Evolutionary conservation across 2,888 invertebrate genomes (phyloP).

Genomic region (Archips crataeganus): DNA sequence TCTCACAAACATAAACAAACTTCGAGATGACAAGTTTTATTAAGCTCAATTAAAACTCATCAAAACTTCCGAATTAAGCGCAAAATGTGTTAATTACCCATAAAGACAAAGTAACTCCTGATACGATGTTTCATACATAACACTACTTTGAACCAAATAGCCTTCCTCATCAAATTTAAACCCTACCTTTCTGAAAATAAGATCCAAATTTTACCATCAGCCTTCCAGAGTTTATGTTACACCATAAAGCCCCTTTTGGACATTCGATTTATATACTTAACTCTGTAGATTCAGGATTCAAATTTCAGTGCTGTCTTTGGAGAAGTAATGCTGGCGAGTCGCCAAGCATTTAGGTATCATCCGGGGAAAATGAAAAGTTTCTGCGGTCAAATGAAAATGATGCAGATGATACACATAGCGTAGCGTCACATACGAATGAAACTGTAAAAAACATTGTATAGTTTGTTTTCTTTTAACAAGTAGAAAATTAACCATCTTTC

Average conservation of each 20-base stretch:
- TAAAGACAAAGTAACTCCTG: conserved; percentile 35
- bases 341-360: conserved; percentile 17
- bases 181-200: not conserved
- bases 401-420: conserved; percentile 4
- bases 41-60: conserved; percentile 32
- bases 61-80: conserved; percentile 36
- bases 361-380: conserved; percentile 18
- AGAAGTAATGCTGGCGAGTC: conserved; percentile 8
- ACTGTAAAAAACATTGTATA: not conserved
- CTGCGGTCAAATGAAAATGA: conserved; percentile 15
- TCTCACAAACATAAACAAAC: conserved; percentile 18
- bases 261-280: not conserved
- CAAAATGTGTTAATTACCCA: conserved; percentile 37
- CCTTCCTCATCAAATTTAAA: not conserved
- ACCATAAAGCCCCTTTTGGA: not conserved
- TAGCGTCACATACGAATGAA: not conserved
- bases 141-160: conserved; percentile 4
- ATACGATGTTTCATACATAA: conserved; percentile 14
- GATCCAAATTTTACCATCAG: not conserved
- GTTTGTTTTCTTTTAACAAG: not conserved
- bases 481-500: too few relatives aligned
- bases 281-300: not conserved
- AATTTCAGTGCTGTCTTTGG: not conserved
- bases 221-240: not conserved
- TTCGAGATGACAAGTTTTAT: conserved; percentile 23